phyloP scores from a whole-genome alignment of 2,797 vertebrate species.

The Cossypha polioptera region DNA sequence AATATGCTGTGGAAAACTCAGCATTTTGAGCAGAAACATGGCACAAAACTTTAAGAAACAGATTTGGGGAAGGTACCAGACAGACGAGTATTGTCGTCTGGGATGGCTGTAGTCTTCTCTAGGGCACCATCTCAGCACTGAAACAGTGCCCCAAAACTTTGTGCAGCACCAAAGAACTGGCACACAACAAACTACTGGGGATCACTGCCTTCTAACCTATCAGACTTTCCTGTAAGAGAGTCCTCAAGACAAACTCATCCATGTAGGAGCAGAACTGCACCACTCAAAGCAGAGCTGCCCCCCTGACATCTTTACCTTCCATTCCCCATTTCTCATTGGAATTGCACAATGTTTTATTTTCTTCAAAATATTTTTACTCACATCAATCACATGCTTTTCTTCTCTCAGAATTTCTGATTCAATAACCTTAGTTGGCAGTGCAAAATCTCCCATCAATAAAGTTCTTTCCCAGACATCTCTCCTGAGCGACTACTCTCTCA shows the following conservation, averaged over 20 bases:
- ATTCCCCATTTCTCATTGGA: not conserved
- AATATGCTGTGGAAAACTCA: not conserved
- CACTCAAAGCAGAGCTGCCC: not conserved
- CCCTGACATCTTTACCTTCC: not conserved
- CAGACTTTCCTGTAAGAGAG: not conserved
- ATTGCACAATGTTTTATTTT: not conserved
- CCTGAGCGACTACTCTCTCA: not conserved
- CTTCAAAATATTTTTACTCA: not conserved
- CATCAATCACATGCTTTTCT: not conserved
- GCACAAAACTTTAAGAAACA: not conserved
- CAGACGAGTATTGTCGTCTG: not conserved
- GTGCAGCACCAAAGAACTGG: not conserved
- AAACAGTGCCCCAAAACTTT: not conserved
- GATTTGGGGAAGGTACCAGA: not conserved
- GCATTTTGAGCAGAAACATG: not conserved
- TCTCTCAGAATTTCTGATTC: not conserved
- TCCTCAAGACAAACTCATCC: not conserved
- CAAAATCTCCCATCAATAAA: conserved; percentile 22
- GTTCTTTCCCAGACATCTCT: not conserved
- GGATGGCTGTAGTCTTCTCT: not conserved
- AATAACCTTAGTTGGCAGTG: not conserved
- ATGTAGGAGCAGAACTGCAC: not conserved
- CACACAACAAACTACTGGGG: not conserved
- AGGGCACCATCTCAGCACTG: not conserved
- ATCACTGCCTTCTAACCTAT: not conserved